Percentiles rank a stretch among this genome's conserved stretches.
Conservation (phyloP, 30 jellyfish, hydroid and myxozoan species). For the Aurelia coerulea region DNA sequence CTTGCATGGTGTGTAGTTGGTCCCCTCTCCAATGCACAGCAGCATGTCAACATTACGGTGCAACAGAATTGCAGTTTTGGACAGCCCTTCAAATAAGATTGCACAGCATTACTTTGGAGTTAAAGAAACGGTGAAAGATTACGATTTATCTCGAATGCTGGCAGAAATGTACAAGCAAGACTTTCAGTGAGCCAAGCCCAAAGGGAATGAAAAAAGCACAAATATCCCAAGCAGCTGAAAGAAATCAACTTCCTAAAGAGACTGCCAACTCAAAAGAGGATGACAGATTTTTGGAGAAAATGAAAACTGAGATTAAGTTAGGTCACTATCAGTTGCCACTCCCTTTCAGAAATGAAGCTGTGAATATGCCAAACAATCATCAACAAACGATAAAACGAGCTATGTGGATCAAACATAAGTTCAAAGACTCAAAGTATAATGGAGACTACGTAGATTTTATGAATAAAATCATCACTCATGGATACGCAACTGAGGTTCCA, state of each 20-base stretch:
- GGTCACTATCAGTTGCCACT: no score
- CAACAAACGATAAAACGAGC: no score
- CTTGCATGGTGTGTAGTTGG: slow-evolving; percentile 49
- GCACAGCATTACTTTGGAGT: slow-evolving; percentile 33
- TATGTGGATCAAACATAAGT: no score
- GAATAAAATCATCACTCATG: no score
- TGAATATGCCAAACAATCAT: no score
- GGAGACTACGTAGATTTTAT: no score
- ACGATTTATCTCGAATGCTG: no score
- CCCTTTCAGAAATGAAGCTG: no score
- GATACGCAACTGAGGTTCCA: no score
- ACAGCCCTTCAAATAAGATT: slow-evolving; percentile 5
- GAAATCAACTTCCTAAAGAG: slow-evolving; percentile 7
- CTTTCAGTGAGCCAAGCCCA: slow-evolving; percentile 34
- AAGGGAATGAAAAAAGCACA: slow-evolving; percentile 10
- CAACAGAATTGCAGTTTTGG: slow-evolving; percentile 33
- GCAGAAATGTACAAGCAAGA: not conserved
- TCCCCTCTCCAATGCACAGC: slow-evolving; percentile 11
- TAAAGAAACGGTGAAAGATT: not conserved
- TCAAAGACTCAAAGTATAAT: no score
- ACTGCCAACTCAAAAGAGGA: not conserved
- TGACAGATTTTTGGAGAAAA: no score
- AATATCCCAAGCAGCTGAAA: slow-evolving; percentile 11
- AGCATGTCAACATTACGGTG: not conserved
- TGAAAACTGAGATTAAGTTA: no score